Conservation (phyloP, 1,140 invertebrate species). For the Drosophila seguyi region DNA sequence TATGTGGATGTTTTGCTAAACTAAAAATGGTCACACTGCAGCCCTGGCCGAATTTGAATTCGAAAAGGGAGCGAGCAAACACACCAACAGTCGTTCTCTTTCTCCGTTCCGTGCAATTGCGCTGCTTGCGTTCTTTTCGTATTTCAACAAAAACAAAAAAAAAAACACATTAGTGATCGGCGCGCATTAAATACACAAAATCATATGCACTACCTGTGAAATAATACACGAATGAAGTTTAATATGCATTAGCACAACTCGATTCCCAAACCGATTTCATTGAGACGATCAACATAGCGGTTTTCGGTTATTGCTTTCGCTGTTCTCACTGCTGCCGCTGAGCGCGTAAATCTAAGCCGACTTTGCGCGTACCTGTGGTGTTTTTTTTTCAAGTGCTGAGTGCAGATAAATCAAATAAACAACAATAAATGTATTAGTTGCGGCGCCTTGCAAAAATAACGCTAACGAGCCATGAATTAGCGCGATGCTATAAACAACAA, state of each 20-base stretch:
- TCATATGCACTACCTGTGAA: background rate
- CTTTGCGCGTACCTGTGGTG: background rate
- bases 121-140: background rate
- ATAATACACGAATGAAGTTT: background rate
- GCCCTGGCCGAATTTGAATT: background rate
- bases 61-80: background rate
- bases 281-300: slow-evolving; percentile 9
- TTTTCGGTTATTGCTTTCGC: background rate
- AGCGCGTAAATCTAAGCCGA: slow-evolving; percentile 9
- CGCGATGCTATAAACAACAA: slow-evolving; percentile 37
- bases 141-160: slow-evolving; percentile 2
- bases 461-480: slow-evolving; percentile 13
- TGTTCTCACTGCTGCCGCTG: background rate
- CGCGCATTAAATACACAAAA: background rate
- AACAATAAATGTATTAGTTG: slow-evolving; percentile 10
- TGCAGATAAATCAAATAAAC: background rate
- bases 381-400: slow-evolving; percentile 1
- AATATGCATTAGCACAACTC: background rate
- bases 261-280: slow-evolving; percentile 2
- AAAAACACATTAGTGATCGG: background rate
- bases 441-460: slow-evolving; percentile 8
- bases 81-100: slow-evolving; percentile 1
- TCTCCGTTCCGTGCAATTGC: slow-evolving; percentile 3
- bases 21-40: background rate
- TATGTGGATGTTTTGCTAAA: background rate